phyloP scores from a whole-genome alignment of 1,140 invertebrate species.

The Akabosia matsudoensis region DNA sequence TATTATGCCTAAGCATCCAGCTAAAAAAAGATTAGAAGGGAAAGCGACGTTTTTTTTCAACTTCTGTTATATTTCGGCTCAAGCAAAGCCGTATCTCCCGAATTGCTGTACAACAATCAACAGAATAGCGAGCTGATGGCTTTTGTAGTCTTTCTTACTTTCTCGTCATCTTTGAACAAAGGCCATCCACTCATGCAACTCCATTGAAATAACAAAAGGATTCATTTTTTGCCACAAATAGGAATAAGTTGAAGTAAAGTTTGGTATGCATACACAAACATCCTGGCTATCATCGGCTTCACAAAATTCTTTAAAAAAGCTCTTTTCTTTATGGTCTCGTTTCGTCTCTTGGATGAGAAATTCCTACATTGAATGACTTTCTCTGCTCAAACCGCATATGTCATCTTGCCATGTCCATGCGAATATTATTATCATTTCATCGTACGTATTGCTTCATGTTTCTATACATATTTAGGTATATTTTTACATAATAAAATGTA shows the following conservation, averaged over 20 bases:
- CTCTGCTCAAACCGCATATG: conserved; percentile 5
- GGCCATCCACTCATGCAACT: background rate
- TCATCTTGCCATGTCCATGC: background rate
- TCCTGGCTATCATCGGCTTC: background rate
- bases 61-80: too few relatives aligned
- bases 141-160: background rate
- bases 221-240: background rate
- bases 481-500: too few relatives aligned
- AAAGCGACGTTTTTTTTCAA: too few relatives aligned
- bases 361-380: conserved; percentile 4
- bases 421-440: too few relatives aligned
- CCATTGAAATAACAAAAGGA: conserved; percentile 17
- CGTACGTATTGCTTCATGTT: background rate
- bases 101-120: background rate
- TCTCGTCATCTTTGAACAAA: background rate
- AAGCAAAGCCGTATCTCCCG: background rate
- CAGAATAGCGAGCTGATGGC: background rate
- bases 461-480: background rate
- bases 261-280: background rate
- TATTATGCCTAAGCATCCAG: too few relatives aligned
- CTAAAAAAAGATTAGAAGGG: background rate
- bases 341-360: background rate
- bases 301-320: background rate
- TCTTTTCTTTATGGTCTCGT: background rate
- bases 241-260: background rate